Evolutionary conservation across 2,797 vertebrate genomes (phyloP), one percentile per base, ranked within the genome.

Genomic region (Natrix natrix): DNA sequence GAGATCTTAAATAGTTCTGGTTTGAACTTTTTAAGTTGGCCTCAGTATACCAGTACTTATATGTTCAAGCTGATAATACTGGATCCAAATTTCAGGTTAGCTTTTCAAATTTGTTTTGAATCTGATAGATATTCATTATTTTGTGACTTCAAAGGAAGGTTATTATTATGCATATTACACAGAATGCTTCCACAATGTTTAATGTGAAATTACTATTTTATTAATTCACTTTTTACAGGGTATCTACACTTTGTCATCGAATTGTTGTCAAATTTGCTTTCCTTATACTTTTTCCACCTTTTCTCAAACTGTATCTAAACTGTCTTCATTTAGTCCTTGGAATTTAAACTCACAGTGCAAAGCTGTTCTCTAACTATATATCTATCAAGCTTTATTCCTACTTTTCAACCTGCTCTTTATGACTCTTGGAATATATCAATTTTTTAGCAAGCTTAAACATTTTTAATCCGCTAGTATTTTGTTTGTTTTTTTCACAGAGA

Each of bases 71-170:
- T 96, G 93, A 97, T 93, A 94, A 94, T 96, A 91, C 4, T 96
- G 92, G 96, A 97, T 88, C 93, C 56, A 95, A 97, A 97, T 87
- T 97, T 94, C 59, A 97, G 96, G 96, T 97, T 87, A 96, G 56
- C 5, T 43, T 88, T 74, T 59, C 48, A 43, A 69, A 20, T 78
- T 78, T 90, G 24, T 43, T 63, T 86, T 92, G 48, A 32, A 56
- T 26, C 26, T 88, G 22, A 56, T 88, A 16, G 20, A 57, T 56
- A 28, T 86, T 52, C n/a, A 66, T 88, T 54, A 69, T 26, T 56
- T 56, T 86, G 28, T 55, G 55, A 4, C 8, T 5, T 90, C n/a
- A 90, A n/a, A 13, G 20, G 26, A 48, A 56, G 24, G 11, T 28
- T 78, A 78, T n/a, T 89, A 4, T 89, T 37, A 89, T 61, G 69